A percentile compares a stretch with the other conserved stretches of the same genome.
Conservation (phyloP, 2,113 vertebrate species). For the Pseudorectes ferrugineus region DNA sequence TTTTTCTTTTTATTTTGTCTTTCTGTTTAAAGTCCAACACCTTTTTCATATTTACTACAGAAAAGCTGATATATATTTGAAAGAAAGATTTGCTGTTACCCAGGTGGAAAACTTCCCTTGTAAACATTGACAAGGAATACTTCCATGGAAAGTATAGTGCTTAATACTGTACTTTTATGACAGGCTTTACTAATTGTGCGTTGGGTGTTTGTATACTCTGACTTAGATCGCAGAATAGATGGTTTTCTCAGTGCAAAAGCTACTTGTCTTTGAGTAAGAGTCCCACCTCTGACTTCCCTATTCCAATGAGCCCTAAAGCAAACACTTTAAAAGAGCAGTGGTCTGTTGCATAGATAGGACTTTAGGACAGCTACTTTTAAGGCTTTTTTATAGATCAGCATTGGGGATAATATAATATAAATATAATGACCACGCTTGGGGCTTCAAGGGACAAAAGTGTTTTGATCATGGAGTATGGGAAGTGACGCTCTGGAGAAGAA, state of each 20-base stretch:
- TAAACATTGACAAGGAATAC: neutral
- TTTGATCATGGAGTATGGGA: neutral
- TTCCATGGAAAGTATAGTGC: neutral
- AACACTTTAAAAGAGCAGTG: neutral
- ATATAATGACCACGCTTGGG: fast-evolving
- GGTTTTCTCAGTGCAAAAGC: neutral
- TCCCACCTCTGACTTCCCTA: neutral
- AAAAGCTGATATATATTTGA: neutral
- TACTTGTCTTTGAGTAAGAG: neutral
- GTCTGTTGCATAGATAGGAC: neutral
- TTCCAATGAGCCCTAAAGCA: neutral
- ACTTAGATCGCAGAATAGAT: neutral
- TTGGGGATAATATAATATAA: neutral
- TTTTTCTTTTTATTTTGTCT: neutral
- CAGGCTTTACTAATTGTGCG: neutral
- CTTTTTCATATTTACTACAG: neutral
- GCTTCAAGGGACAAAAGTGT: neutral
- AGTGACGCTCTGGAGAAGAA: neutral
- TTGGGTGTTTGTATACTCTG: neutral
- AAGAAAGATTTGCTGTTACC: neutral
- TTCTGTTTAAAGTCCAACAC: neutral
- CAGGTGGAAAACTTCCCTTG: neutral
- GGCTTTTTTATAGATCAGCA: neutral
- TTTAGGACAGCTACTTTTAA: neutral
- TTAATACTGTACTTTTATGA: neutral